Evolutionary conservation across 2,113 vertebrate genomes (phyloP).

Genomic region (Dryoscopus gambensis): DNA sequence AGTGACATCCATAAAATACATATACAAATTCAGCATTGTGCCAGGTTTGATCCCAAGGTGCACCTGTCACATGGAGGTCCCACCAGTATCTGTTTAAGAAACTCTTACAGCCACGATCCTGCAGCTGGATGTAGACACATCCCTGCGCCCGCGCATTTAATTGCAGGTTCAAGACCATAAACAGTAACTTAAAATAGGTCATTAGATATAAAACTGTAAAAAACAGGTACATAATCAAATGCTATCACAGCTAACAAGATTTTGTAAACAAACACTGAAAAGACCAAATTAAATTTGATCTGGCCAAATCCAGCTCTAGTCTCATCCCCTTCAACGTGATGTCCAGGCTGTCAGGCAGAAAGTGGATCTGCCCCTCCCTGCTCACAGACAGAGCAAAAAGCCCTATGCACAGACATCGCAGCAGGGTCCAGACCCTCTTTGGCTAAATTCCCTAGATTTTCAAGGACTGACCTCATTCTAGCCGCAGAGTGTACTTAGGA

Average conservation of each 20-base stretch:
- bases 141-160: constrained; percentile 30
- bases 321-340: not conserved
- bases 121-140: not conserved
- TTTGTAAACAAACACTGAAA: constrained; percentile 69
- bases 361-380: not conserved
- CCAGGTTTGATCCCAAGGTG: constrained; percentile 23
- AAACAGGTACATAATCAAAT: constrained; percentile 17
- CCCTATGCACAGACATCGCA: not conserved
- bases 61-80: constrained; percentile 16
- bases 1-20: constrained; percentile 7
- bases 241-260: constrained; percentile 59
- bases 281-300: constrained; percentile 44
- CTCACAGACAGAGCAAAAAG: not conserved
- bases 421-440: not conserved
- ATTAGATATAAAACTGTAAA: constrained; percentile 18
- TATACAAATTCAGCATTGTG: not conserved
- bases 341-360: not conserved
- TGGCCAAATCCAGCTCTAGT: not conserved
- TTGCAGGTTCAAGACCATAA: constrained; percentile 14
- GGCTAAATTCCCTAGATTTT: not conserved
- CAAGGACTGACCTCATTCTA: not conserved
- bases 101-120: constrained; percentile 18
- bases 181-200: constrained; percentile 24
- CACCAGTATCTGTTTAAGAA: constrained; percentile 13
- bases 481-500: not conserved